Percentiles rank a stretch among this genome's conserved stretches.
Evolutionary conservation across 2,797 vertebrate species (phyloP).

Genomic region (Sternarchorhynchus goeldii): DNA sequence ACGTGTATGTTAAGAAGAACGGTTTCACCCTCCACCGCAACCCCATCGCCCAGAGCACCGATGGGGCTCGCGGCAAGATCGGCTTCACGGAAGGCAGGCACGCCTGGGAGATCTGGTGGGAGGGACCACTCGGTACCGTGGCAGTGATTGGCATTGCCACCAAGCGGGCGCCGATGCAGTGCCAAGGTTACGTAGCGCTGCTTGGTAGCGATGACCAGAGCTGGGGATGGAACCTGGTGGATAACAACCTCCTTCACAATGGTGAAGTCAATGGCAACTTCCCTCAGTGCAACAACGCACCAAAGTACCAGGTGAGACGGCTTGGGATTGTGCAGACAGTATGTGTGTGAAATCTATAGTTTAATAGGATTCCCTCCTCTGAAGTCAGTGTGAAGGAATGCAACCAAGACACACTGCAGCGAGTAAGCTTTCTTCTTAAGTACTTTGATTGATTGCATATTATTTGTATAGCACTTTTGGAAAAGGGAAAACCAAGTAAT

Average conservation of each 20-base stretch:
- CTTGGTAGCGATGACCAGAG: constrained; percentile 98
- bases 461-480: too few species aligned
- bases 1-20: constrained; percentile 99
- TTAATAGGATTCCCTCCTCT: too few species aligned
- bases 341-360: too few species aligned
- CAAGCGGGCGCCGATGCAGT: constrained; percentile 95
- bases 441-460: too few species aligned
- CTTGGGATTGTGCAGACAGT: background rate
- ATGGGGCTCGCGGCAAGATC: constrained; percentile 95
- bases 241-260: constrained; percentile 98
- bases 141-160: constrained; percentile 97
- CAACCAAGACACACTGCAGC: too few species aligned
- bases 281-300: constrained; percentile 98
- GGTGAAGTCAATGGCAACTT: constrained; percentile 99
- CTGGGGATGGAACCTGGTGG: constrained; percentile 99
- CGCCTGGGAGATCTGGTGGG: constrained; percentile 99
- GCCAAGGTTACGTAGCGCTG: constrained; percentile 97
- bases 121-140: constrained; percentile 96
- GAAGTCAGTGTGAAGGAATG: too few species aligned
- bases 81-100: constrained; percentile 97
- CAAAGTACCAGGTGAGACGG: constrained; percentile 91
- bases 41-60: constrained; percentile 98
- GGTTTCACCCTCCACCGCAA: constrained; percentile 98
- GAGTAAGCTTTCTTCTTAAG: too few species aligned
- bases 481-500: too few species aligned